Percentiles rank a stretch among this genome's conserved stretches.
Evolutionary conservation across 2,888 invertebrate genomes (phyloP).

Genomic region (Sicus ferrugineus): DNA sequence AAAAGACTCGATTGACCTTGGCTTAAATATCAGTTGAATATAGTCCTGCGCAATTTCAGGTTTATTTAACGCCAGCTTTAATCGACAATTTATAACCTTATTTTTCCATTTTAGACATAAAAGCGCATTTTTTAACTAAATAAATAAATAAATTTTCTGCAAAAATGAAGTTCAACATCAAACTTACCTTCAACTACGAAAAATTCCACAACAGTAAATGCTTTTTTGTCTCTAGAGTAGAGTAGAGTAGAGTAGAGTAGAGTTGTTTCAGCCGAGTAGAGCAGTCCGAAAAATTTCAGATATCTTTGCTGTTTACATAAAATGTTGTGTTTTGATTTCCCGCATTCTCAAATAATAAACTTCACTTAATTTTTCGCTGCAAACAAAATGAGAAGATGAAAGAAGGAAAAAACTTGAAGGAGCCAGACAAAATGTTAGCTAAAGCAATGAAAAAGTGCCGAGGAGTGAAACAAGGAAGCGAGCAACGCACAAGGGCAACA

Average conservation of each 20-base stretch:
- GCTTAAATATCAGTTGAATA: too few species aligned
- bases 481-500: slow-evolving; percentile 19
- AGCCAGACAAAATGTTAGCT: slow-evolving; percentile 16
- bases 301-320: slow-evolving; percentile 1
- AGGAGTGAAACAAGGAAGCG: slow-evolving; percentile 8
- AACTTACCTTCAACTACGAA: slow-evolving; percentile 19
- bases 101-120: slow-evolving; percentile 1
- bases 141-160: neutral
- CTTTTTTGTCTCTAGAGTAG: too few species aligned
- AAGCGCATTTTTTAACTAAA: too few species aligned
- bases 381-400: slow-evolving; percentile 8
- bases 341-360: slow-evolving; percentile 10
- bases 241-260: neutral
- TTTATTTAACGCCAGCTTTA: too few species aligned
- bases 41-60: too few species aligned
- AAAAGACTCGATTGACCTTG: too few species aligned
- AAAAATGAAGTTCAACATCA: neutral
- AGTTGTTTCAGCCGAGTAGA: too few species aligned
- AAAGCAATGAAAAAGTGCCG: neutral
- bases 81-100: too few species aligned
- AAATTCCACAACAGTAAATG: slow-evolving; percentile 24
- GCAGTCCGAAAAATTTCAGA: too few species aligned
- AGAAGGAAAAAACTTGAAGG: slow-evolving; percentile 1
- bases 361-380: slow-evolving; percentile 22
- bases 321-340: neutral